phyloP scores from a whole-genome alignment of 2,113 vertebrate genomes.

The Muntiacus muntjak region DNA sequence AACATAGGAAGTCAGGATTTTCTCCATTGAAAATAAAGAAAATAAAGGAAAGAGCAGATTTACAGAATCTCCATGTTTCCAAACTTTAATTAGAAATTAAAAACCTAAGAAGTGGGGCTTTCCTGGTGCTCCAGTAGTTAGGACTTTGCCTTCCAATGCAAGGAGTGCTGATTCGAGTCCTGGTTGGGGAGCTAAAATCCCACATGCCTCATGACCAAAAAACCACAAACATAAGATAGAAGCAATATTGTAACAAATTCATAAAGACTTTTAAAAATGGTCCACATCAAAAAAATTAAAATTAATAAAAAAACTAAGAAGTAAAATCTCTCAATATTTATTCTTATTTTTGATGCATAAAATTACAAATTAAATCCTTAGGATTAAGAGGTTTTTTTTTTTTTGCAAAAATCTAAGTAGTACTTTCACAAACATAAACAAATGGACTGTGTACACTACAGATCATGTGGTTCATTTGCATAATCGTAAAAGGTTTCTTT shows the following conservation, averaged over 20 bases:
- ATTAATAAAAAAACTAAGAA: background rate
- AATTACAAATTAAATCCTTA: slow-evolving; percentile 25
- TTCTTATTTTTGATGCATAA: slow-evolving; percentile 28
- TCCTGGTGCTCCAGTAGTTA: background rate
- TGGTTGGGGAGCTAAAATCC: background rate
- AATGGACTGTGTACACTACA: background rate
- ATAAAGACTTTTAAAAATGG: background rate
- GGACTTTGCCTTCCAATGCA: background rate
- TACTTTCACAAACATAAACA: slow-evolving; percentile 15
- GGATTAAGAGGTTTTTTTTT: background rate
- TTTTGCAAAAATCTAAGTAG: slow-evolving; percentile 1
- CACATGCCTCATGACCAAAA: background rate
- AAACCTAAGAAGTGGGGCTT: background rate
- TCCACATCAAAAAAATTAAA: background rate
- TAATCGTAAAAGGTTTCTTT: background rate
- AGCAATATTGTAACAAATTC: background rate
- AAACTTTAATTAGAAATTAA: slow-evolving; percentile 50
- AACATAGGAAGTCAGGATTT: slow-evolving; percentile 18
- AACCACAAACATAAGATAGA: background rate
- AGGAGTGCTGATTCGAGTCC: background rate
- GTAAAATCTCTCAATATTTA: slow-evolving; percentile 34
- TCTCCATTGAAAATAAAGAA: background rate
- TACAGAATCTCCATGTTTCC: slow-evolving; percentile 3
- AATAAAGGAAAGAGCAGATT: background rate
- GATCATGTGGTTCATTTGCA: slow-evolving; percentile 4